phyloP scores from a whole-genome alignment of 2,888 invertebrate genomes.

The Sthenelais limicola region DNA sequence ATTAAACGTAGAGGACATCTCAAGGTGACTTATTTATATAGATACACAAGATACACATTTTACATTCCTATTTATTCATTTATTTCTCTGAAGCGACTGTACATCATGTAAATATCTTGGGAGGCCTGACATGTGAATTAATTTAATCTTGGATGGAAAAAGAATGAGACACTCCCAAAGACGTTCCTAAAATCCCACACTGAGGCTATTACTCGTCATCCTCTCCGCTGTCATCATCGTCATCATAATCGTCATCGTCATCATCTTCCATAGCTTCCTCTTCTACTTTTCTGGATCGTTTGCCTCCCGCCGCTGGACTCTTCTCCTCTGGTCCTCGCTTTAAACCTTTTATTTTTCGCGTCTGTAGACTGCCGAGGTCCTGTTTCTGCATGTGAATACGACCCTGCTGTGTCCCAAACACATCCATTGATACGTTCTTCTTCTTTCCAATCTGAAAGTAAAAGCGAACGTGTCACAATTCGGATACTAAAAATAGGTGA shows the following conservation, averaged over 20 bases:
- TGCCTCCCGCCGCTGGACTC: not conserved
- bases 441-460: conserved; percentile 81
- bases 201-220: too few species aligned
- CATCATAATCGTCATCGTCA: not conserved
- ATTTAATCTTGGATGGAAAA: too few species aligned
- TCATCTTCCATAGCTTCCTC: not conserved
- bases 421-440: conserved; percentile 92
- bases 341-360: conserved; percentile 74
- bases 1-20: too few species aligned
- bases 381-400: conserved; percentile 95
- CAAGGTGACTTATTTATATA: too few species aligned
- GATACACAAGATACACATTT: too few species aligned
- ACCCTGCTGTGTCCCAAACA: conserved; percentile 90
- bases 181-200: too few species aligned
- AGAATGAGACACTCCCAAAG: too few species aligned
- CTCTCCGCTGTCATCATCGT: too few species aligned
- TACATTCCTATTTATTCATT: too few species aligned
- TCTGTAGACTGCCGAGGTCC: conserved; percentile 86
- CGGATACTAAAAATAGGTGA: not conserved
- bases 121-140: too few species aligned
- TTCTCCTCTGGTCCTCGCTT: conserved; percentile 51
- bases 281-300: not conserved
- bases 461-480: not conserved
- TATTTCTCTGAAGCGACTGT: too few species aligned
- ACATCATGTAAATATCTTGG: too few species aligned